Evolutionary conservation across 2,797 vertebrate genomes (phyloP), one percentile per base, ranked within the genome.

Genomic region (Tolypeutes matacus): DNA sequence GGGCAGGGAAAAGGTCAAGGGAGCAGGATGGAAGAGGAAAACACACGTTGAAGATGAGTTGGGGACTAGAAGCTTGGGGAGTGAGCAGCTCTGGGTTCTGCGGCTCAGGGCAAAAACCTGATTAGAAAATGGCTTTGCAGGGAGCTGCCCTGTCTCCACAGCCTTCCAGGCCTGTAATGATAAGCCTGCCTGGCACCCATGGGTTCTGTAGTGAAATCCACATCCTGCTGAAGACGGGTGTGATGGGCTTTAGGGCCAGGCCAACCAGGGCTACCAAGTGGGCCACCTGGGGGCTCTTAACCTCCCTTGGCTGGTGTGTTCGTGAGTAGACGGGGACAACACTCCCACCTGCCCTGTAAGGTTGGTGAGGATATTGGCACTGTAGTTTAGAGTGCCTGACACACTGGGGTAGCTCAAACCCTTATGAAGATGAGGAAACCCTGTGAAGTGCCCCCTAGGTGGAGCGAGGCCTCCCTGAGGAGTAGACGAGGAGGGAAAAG

Each of bases 371-470:
- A 14, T 7, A 62, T 10, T 3, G 27, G 58, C 29, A 11, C 46
- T 49, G 72, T 34, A 53, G 62, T 36, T 67, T 34, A n/a, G 77
- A 91, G 88, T 31, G 81, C 49, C 62, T 46, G 67, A 34, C 42
- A 51, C 1, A 5, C n/a, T 2, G 20, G 34, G 20, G 36, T 4
- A 5, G 6, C 14, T 12, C 69, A 34, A 23, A 75, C 65, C 17
- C 23, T 39, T 5, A 25, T 25, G 87, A 75, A 46, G 67, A 89
- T 2, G 75, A 78, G 23, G 70, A 39, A 76, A 69, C 58, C 53
- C 36, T 72, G 56, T 20, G 53, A 81, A 42, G 15, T 0, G 1
- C 18, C 51, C 67, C 25, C 4, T 1, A 0, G 56, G 58, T 0
- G 0, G 39, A 20, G 4, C 25, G 9, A 15, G n/a, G 75, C 39